Percentiles rank a stretch among this genome's conserved stretches.
phyloP scores from a whole-genome alignment of 2,113 vertebrate genomes.

The Nerophis ophidion region DNA sequence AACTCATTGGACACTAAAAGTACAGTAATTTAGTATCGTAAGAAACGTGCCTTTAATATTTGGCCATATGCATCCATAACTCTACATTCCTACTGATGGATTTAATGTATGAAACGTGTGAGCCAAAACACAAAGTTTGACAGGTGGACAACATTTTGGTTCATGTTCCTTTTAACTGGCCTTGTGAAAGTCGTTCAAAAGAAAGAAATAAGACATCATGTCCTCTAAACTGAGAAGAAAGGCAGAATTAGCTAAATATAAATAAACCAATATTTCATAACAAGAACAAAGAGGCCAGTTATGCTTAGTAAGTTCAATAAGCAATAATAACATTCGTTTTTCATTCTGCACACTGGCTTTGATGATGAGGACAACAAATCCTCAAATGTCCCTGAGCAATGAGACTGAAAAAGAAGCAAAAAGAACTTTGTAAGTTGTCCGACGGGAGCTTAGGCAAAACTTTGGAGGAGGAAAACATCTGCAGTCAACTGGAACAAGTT shows the following conservation, averaged over 20 bases:
- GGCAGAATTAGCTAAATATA: neutral
- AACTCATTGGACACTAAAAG: conserved; percentile 42
- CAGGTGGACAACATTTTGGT: conserved; percentile 2
- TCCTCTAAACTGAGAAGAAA: conserved; percentile 14
- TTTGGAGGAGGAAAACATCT: conserved; percentile 38
- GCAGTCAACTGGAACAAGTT: conserved; percentile 43
- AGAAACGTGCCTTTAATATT: conserved; percentile 60
- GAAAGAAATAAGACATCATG: conserved; percentile 19
- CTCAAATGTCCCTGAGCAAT: conserved; percentile 25
- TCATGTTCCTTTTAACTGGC: conserved; percentile 14
- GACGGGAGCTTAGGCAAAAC: conserved; percentile 52
- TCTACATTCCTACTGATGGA: conserved; percentile 38
- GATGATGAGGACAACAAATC: conserved; percentile 22
- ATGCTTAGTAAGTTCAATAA: conserved; percentile 7
- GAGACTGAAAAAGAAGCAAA: conserved; percentile 54
- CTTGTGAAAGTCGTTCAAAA: conserved; percentile 9
- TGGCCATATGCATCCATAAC: conserved; percentile 62
- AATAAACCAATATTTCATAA: neutral
- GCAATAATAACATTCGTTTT: conserved; percentile 2
- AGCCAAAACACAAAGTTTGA: conserved; percentile 47
- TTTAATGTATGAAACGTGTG: conserved; percentile 50
- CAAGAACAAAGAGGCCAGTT: conserved; percentile 4
- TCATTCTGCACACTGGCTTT: conserved; percentile 10
- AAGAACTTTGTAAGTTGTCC: conserved; percentile 49
- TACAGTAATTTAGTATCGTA: conserved; percentile 45